These are phyloP conservation scores for Trichomycterus rosablanca DNA, from an alignment of 2,113 vertebrate genomes.

Conservation along the genomic window DNA sequence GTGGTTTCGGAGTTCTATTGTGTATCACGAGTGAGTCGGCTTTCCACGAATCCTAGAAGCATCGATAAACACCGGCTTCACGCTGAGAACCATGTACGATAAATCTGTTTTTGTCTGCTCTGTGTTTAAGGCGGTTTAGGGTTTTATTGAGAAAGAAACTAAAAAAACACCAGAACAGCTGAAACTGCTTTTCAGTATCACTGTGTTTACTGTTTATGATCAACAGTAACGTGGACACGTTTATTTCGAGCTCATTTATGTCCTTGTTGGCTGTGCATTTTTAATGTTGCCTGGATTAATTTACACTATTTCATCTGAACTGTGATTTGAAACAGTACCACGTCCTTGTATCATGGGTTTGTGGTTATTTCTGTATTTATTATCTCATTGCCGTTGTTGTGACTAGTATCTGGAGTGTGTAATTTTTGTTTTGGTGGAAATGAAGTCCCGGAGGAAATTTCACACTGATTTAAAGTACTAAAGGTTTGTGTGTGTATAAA, in stretches of 20 bases:
- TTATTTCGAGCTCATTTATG: conserved; percentile 42
- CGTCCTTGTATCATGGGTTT: conserved; percentile 1
- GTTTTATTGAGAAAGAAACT: conserved; percentile 41
- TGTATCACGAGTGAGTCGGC: conserved; percentile 21
- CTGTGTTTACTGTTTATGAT: conserved; percentile 47
- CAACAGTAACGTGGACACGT: conserved; percentile 49
- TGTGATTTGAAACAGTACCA: neutral
- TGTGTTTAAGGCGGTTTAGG: conserved; percentile 31
- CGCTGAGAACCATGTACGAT: conserved; percentile 28
- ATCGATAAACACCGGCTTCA: conserved; percentile 40
- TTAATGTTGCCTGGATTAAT: conserved; percentile 43
- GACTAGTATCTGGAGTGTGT: too few species aligned
- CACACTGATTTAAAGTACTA: too few species aligned
- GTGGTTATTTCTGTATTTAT: neutral
- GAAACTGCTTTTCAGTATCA: conserved; percentile 29
- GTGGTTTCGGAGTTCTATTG: conserved; percentile 20
- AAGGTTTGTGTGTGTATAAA: too few species aligned
- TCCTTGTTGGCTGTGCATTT: conserved; percentile 47
- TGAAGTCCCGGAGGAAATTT: too few species aligned
- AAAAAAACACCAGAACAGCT: conserved; percentile 21
- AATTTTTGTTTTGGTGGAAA: too few species aligned
- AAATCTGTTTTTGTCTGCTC: conserved; percentile 49
- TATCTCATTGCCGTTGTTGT: neutral
- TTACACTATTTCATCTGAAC: conserved; percentile 29
- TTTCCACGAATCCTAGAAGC: conserved; percentile 36